Percentiles rank a stretch among this genome's conserved stretches.
Conservation (phyloP, 2,113 vertebrate genomes). For the Cinclus cinclus region DNA sequence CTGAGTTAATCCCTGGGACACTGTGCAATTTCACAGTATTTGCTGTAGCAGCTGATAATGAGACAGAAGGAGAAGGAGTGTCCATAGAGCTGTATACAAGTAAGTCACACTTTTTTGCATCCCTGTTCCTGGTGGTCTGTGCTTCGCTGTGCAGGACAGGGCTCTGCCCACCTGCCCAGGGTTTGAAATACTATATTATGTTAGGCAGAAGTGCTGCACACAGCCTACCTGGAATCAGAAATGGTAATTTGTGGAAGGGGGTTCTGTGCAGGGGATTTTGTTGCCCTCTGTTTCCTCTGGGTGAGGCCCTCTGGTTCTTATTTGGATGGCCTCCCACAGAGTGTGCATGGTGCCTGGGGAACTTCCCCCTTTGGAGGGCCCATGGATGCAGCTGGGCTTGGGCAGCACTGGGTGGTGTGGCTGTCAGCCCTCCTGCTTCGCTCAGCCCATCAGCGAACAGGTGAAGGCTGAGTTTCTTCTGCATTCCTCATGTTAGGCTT, state of each 20-base stretch:
- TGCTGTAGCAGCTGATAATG: fast-evolving
- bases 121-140: too few species aligned
- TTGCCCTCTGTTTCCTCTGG: background rate
- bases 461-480: background rate
- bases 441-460: background rate
- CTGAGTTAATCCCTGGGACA: too few species aligned
- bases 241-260: background rate
- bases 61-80: fast-evolving
- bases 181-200: background rate
- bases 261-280: background rate
- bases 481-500: background rate
- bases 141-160: too few species aligned
- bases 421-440: background rate
- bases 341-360: fast-evolving
- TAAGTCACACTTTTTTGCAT: background rate
- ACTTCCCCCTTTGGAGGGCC: fast-evolving
- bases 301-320: background rate
- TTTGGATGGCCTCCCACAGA: background rate
- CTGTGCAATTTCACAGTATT: too few species aligned
- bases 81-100: background rate
- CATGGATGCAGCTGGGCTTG: fast-evolving
- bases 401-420: background rate
- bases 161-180: background rate
- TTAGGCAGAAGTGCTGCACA: background rate
- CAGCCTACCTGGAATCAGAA: background rate